Base-by-base conservation (phyloP, 1,140 invertebrate genomes). In the Pantala flavescens region DNA sequence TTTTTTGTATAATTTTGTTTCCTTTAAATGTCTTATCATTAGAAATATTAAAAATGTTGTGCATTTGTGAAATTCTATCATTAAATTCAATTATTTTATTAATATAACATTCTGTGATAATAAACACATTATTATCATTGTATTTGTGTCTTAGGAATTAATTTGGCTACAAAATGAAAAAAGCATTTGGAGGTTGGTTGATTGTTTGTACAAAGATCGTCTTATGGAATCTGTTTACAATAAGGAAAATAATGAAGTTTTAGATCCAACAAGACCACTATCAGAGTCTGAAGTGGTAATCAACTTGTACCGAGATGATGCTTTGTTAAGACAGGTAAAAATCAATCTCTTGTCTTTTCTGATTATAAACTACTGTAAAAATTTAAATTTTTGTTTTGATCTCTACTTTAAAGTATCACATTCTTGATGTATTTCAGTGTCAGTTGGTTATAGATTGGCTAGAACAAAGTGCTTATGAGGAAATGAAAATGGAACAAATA, bases 361-460 rank as follows among this genome's bases (percentile, higher is more conserved):
- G 71, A n/a, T 23, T 71, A 5, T 71, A 10, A 14, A 71, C 11
- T 71, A 23, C 11, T 71, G 11, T 11, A n/a, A n/a, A n/a, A n/a
- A n/a, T 36, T 19, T 7, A 42, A 7, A 71, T 74, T 73, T 71
- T 72, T 78, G 42, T 43, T 74, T 63, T 19, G 14, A 7, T 63
- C 12, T 63, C 49, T 36, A 2, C 2, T 5, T 36, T n/a, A n/a
- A n/a, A n/a, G n/a, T n/a, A n/a, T n/a, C n/a, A n/a, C n/a, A 5
- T 36, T 36, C 28, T 36, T 36, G 3, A 2, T 36, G 9, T 9
- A 63, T 78, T 79, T 72, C 77, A 85, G 82, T 88, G 90, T 79
- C 93, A 96, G 82, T 81, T 96, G 71, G 89, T 98, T 43, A 90
- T 97, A 23, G 95, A 98, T 82, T 98, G 96, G 95, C 81, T 98